These are phyloP conservation scores for Lithosia quadra DNA, from an alignment of 2,888 invertebrate genomes.

Conservation along the genomic window DNA sequence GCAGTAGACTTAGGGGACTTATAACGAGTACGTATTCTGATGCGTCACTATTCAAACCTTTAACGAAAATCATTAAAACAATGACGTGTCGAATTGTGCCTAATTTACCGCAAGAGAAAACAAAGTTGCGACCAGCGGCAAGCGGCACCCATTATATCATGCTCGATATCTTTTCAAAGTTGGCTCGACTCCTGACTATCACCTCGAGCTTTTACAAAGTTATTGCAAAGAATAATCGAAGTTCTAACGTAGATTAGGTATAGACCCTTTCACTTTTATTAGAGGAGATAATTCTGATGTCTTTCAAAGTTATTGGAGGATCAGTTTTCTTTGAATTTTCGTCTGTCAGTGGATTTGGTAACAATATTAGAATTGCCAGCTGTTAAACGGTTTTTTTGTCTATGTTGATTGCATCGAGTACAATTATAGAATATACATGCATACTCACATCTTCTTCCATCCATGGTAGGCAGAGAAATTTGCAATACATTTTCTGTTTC, in stretches of 20 bases:
- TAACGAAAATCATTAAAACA: conserved; percentile 30
- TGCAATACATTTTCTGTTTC: neutral
- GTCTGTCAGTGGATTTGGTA: no score
- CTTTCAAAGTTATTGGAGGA: conserved; percentile 5
- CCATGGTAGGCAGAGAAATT: neutral
- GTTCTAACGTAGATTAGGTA: conserved; percentile 37
- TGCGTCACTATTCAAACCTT: neutral
- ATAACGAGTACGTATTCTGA: no score
- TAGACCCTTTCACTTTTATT: conserved; percentile 28
- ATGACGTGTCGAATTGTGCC: conserved; percentile 37
- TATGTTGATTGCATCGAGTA: no score
- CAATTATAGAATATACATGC: neutral
- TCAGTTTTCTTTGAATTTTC: neutral
- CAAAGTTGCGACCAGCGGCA: conserved; percentile 34
- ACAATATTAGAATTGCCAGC: no score
- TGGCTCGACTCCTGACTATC: conserved; percentile 34
- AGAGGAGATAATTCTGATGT: conserved; percentile 10
- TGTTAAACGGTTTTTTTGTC: no score
- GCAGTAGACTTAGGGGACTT: neutral
- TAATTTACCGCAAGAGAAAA: conserved; percentile 47
- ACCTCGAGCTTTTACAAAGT: conserved; percentile 35
- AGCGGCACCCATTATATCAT: conserved; percentile 36
- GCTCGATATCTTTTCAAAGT: conserved; percentile 45
- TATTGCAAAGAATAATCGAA: conserved; percentile 42
- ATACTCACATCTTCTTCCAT: neutral